phyloP scores from a whole-genome alignment of 2,113 vertebrate species.

The Mionectes macconnelli region DNA sequence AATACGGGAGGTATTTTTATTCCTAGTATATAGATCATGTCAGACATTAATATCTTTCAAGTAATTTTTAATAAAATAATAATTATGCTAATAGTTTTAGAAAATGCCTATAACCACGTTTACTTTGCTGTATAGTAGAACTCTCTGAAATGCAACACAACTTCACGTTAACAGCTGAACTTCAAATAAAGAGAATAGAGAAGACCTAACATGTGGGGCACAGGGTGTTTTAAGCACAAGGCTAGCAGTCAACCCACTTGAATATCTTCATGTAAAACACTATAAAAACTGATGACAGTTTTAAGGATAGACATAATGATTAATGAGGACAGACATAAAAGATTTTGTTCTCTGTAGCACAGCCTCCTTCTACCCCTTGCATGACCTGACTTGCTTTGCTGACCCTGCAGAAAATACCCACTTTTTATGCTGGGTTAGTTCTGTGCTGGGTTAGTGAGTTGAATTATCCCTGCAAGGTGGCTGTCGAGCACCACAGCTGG shows the following conservation, averaged over 20 bases:
- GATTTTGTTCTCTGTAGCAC: not conserved
- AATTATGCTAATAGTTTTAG: not conserved
- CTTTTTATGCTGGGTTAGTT: not conserved
- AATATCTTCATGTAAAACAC: not conserved
- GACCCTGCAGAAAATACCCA: not conserved
- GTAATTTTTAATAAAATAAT: not conserved
- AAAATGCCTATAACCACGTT: not conserved
- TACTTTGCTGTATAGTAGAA: not conserved
- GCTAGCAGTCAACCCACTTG: not conserved
- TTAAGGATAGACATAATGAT: not conserved
- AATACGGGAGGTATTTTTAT: not conserved
- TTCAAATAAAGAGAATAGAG: not conserved
- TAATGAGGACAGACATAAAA: not conserved
- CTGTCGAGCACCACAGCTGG: not conserved
- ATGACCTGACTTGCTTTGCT: not conserved
- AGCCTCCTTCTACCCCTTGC: not conserved
- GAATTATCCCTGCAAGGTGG: not conserved
- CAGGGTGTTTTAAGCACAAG: not conserved
- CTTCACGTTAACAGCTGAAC: not conserved
- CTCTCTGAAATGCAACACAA: not conserved
- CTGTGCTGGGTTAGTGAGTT: not conserved
- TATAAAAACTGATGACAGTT: not conserved
- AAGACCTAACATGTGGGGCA: not conserved
- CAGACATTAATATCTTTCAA: not conserved
- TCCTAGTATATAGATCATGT: not conserved